Percentiles rank a stretch among this genome's conserved stretches.
Evolutionary conservation across 1,140 invertebrate species (phyloP).

Genomic region (Drosophila littoralis): DNA sequence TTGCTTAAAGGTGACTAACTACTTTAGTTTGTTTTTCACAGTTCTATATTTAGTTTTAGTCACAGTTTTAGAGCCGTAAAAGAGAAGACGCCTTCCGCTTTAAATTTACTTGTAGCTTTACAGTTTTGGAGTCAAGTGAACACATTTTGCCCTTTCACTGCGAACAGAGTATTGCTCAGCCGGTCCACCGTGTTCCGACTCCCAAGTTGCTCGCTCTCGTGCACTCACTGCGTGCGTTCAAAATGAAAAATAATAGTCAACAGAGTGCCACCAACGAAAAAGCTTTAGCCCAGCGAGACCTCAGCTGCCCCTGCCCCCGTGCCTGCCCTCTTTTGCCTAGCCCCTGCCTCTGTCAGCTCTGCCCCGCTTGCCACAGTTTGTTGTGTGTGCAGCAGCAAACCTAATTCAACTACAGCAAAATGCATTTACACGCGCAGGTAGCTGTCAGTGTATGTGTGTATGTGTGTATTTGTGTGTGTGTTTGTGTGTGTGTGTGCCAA

Average conservation of each 20-base stretch:
- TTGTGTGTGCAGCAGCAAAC: slow-evolving; percentile 25
- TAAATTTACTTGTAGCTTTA: too few species aligned
- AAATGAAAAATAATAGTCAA: slow-evolving; percentile 82
- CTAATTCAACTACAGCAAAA: slow-evolving; percentile 51
- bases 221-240: slow-evolving; percentile 42
- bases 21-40: too few species aligned
- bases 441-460: slow-evolving; percentile 26
- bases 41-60: too few species aligned
- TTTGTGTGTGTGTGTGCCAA: slow-evolving; percentile 67
- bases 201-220: slow-evolving; percentile 25
- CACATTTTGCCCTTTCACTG: too few species aligned
- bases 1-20: too few species aligned
- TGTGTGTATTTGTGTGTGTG: background rate
- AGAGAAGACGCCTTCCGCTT: too few species aligned
- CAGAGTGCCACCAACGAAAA: slow-evolving; percentile 76
- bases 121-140: too few species aligned
- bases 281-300: slow-evolving; percentile 52
- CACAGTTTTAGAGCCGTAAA: too few species aligned
- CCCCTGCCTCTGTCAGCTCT: background rate
- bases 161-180: background rate
- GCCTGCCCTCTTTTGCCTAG: too few species aligned
- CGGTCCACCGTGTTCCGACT: background rate
- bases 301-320: background rate
- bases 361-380: slow-evolving; percentile 1
- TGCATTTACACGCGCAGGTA: slow-evolving; percentile 72